Evolutionary conservation across 2,888 invertebrate genomes (phyloP).

Genomic region (Corbicula japonica): DNA sequence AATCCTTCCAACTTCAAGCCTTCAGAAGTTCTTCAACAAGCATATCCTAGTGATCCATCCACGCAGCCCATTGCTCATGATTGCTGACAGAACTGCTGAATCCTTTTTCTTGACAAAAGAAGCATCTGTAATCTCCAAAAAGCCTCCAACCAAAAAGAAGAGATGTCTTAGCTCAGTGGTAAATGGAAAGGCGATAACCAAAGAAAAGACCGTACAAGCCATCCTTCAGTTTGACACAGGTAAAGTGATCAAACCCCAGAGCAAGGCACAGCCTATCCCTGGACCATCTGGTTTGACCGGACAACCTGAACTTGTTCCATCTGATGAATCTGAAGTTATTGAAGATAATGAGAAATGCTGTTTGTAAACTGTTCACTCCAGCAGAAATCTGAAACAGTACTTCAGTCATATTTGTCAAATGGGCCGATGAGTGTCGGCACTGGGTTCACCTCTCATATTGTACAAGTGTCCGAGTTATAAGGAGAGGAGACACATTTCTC

Average conservation of each 20-base stretch:
- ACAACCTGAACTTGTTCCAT: not conserved
- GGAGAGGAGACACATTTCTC: no score
- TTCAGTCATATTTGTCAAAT: no score
- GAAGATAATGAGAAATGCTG: no score
- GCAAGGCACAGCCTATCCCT: not conserved
- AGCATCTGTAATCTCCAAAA: not conserved
- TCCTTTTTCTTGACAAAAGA: not conserved
- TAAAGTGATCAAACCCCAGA: not conserved
- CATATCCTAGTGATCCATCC: not conserved
- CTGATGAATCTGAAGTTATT: no score
- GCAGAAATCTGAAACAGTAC: no score
- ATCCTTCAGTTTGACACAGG: no score
- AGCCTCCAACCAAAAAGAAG: not conserved
- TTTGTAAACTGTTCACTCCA: no score
- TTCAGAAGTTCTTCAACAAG: no score
- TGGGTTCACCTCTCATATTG: slow-evolving; percentile 17
- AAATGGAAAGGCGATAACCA: slow-evolving; percentile 22
- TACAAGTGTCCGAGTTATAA: not conserved
- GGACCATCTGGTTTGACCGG: not conserved
- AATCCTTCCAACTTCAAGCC: not conserved
- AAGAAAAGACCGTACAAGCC: no score
- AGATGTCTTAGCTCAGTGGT: slow-evolving; percentile 4
- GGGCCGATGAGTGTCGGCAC: slow-evolving; percentile 8
- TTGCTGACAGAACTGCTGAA: no score
- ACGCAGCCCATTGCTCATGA: not conserved